A percentile compares a stretch with the other conserved stretches of the same genome.
Conservation (phyloP, 2,797 vertebrate genomes). For the Intellagama lesueurii region DNA sequence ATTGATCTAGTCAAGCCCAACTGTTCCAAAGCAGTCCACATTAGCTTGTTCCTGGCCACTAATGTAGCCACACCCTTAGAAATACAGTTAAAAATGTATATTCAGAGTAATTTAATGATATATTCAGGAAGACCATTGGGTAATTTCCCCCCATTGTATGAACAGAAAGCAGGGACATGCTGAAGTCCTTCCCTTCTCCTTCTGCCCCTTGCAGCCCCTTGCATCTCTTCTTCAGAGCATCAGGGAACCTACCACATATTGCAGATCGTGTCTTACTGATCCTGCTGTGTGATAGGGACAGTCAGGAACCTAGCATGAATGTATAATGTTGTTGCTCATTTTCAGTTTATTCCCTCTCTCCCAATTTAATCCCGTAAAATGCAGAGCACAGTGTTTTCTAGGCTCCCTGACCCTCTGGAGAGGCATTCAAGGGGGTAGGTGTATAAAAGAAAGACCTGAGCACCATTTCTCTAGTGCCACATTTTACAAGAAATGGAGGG, state of each 20-base stretch:
- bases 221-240: background rate
- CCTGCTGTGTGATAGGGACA: background rate
- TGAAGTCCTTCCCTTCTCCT: background rate
- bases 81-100: background rate
- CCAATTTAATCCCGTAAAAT: background rate
- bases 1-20: too few relatives aligned
- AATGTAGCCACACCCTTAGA: too few relatives aligned
- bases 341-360: background rate
- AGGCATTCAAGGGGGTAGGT: background rate
- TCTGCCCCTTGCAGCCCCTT: background rate
- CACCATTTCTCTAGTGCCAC: background rate
- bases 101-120: background rate
- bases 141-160: background rate
- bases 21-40: too few relatives aligned
- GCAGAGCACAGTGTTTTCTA: background rate
- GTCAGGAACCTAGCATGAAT: too few relatives aligned
- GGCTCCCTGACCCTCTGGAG: background rate
- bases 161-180: background rate
- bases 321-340: background rate
- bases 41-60: too few relatives aligned
- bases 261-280: background rate
- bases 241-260: background rate
- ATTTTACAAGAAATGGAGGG: background rate
- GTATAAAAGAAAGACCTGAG: background rate
- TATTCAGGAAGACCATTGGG: background rate